phyloP scores from a whole-genome alignment of 2,888 invertebrate genomes.

The Pachliopta kotzebuea region DNA sequence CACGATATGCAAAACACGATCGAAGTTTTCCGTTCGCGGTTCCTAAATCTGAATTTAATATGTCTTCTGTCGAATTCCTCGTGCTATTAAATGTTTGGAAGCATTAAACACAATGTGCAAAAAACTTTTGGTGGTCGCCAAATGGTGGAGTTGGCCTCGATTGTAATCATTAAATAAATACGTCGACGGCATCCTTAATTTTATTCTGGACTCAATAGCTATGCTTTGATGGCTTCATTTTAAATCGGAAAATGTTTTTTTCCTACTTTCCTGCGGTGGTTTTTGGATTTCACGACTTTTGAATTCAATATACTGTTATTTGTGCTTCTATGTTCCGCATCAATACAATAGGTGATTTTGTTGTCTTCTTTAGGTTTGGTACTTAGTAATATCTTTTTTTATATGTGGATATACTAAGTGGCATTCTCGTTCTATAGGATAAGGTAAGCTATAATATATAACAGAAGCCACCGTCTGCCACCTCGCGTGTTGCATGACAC shows the following conservation, averaged over 20 bases:
- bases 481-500: conserved; percentile 28
- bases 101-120: conserved; percentile 34
- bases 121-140: conserved; percentile 36
- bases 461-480: not conserved
- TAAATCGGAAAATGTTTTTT: conserved; percentile 36
- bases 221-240: conserved; percentile 61
- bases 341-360: too few species aligned
- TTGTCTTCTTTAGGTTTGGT: too few species aligned
- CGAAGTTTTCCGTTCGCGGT: conserved; percentile 14
- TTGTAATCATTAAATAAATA: conserved; percentile 47
- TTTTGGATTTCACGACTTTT: not conserved
- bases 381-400: too few species aligned
- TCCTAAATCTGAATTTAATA: conserved; percentile 28
- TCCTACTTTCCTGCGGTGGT: not conserved
- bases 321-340: not conserved
- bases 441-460: not conserved
- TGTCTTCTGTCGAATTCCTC: conserved; percentile 20
- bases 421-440: not conserved
- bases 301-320: not conserved
- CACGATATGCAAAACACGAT: conserved; percentile 11
- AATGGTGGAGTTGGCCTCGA: conserved; percentile 35
- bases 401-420: too few species aligned
- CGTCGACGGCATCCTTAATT: conserved; percentile 46
- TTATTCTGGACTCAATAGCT: conserved; percentile 38
- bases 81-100: conserved; percentile 23